Evolutionary conservation across 2,888 invertebrate species (phyloP).

Genomic region (Drosophila vallismaia): DNA sequence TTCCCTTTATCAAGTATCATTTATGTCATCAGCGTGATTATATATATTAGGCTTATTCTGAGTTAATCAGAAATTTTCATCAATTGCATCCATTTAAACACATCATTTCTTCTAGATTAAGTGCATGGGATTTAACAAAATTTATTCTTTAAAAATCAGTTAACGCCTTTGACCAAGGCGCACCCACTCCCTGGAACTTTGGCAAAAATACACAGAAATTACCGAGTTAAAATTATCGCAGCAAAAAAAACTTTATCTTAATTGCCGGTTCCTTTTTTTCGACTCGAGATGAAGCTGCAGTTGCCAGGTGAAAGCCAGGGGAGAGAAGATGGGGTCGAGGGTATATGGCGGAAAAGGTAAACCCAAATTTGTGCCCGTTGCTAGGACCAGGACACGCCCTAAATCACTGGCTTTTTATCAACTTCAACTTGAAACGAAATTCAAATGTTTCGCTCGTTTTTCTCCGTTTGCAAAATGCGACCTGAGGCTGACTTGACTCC

Average conservation of each 20-base stretch:
- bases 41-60: too few species aligned
- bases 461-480: conserved; percentile 31
- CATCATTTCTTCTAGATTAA: conserved; percentile 9
- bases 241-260: conserved; percentile 43
- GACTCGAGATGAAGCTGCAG: conserved; percentile 1
- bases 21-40: neutral
- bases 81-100: conserved; percentile 6
- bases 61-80: too few species aligned
- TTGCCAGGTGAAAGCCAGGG: neutral
- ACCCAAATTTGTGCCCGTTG: conserved; percentile 41
- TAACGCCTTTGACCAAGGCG: neutral
- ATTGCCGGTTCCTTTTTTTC: conserved; percentile 45
- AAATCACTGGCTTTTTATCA: conserved; percentile 73
- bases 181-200: conserved; percentile 20
- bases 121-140: conserved; percentile 11
- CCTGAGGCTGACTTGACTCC: conserved; percentile 29
- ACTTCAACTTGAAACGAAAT: conserved; percentile 69
- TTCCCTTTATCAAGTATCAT: too few species aligned
- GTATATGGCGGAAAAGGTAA: conserved; percentile 26
- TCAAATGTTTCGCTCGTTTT: conserved; percentile 65
- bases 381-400: conserved; percentile 49
- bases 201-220: conserved; percentile 43
- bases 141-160: conserved; percentile 6
- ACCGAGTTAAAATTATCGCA: conserved; percentile 35
- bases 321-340: neutral